These are phyloP conservation scores for Hirtodrosophila duncani DNA, from an alignment of 2,888 invertebrate genomes.

Conservation along the genomic window DNA sequence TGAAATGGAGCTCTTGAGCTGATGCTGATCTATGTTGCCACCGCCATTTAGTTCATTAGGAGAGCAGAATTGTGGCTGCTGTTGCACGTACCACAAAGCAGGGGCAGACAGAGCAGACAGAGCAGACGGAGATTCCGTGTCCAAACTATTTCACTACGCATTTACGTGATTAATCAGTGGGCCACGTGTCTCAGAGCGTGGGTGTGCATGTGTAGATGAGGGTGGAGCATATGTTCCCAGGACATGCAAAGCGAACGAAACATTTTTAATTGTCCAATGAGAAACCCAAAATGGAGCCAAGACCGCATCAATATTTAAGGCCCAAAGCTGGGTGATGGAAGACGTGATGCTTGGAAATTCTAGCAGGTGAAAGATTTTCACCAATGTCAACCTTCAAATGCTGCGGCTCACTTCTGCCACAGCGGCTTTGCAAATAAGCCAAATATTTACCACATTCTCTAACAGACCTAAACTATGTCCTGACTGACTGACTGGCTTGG, in stretches of 20 bases:
- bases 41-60: slow-evolving; percentile 71
- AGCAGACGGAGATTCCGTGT: slow-evolving; percentile 8
- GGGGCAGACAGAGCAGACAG: neutral
- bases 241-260: slow-evolving; percentile 62
- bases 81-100: slow-evolving; percentile 38
- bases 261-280: slow-evolving; percentile 56
- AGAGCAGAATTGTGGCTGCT: slow-evolving; percentile 64
- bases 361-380: too few species aligned
- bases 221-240: slow-evolving; percentile 50
- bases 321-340: too few species aligned
- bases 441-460: too few species aligned
- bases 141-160: slow-evolving; percentile 52
- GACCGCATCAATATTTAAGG: too few species aligned
- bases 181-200: slow-evolving; percentile 65
- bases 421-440: too few species aligned
- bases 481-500: too few species aligned
- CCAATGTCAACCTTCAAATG: too few species aligned
- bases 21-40: neutral
- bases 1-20: too few species aligned
- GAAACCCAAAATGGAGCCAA: too few species aligned
- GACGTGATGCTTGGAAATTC: too few species aligned
- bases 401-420: too few species aligned
- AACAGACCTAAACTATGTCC: too few species aligned
- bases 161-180: slow-evolving; percentile 71
- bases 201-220: slow-evolving; percentile 13